Conservation (phyloP, 2,888 invertebrate species). For the Hybos culiciformis region DNA sequence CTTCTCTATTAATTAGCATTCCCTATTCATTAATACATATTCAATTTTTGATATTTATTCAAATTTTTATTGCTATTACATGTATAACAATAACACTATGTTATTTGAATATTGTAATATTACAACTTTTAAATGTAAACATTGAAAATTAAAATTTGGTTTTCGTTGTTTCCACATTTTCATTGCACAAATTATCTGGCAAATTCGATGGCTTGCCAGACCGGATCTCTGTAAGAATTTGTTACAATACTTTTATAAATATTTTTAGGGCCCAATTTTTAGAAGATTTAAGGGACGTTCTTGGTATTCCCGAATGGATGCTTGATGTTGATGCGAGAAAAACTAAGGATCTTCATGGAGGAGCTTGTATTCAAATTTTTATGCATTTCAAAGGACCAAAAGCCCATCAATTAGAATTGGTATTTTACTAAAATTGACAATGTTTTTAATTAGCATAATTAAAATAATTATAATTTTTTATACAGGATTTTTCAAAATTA, state of each 20-base stretch:
- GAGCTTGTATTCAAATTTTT: slow-evolving; percentile 70
- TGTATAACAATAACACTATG: too few species aligned
- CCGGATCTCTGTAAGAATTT: too few species aligned
- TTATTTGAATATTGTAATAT: too few species aligned
- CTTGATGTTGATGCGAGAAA: slow-evolving; percentile 68
- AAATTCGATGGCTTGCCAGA: too few species aligned
- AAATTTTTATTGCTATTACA: too few species aligned
- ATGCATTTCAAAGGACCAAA: slow-evolving; percentile 77
- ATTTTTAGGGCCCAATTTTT: slow-evolving; percentile 63
- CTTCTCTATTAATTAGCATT: too few species aligned
- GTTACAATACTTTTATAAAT: slow-evolving; percentile 3
- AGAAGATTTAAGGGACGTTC: slow-evolving; percentile 60
- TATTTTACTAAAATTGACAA: slow-evolving; percentile 24
- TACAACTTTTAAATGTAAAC: not conserved
- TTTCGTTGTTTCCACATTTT: too few species aligned
- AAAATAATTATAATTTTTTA: not conserved
- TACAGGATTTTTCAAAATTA: slow-evolving; percentile 51
- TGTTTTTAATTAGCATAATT: not conserved
- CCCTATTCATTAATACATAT: too few species aligned
- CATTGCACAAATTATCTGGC: too few species aligned
- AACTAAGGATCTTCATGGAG: slow-evolving; percentile 61
- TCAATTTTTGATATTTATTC: too few species aligned
- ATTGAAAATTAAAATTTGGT: not conserved
- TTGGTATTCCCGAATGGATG: slow-evolving; percentile 87
- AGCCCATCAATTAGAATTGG: slow-evolving; percentile 64